A percentile compares a stretch with the other conserved stretches of the same genome.
Evolutionary conservation across 1,140 invertebrate genomes (phyloP).

Genomic region (Heliconius hewitsoni): DNA sequence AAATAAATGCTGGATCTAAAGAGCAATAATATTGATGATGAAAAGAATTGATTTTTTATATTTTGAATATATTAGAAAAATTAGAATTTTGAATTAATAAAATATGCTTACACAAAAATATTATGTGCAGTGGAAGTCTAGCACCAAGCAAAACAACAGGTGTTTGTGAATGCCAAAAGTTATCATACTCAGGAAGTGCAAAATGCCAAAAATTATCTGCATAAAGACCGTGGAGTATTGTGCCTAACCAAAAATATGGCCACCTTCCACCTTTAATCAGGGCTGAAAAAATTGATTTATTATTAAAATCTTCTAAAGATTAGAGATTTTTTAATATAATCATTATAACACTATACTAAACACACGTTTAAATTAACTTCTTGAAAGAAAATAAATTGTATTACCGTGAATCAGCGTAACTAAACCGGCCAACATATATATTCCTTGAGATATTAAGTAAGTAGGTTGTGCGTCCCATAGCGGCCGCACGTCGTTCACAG

Average conservation of each 20-base stretch:
- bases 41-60: neutral
- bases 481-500: constrained; percentile 70
- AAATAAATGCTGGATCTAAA: constrained; percentile 90
- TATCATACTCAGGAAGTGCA: constrained; percentile 81
- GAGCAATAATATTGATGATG: constrained; percentile 32
- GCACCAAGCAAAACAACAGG: constrained; percentile 86
- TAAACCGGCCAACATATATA: constrained; percentile 81
- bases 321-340: neutral
- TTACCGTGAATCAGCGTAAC: constrained; percentile 83
- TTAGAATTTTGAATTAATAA: neutral
- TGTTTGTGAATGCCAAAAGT: constrained; percentile 91
- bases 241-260: constrained; percentile 86
- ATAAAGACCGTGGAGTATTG: constrained; percentile 86
- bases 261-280: constrained; percentile 85
- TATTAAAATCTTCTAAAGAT: neutral
- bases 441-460: constrained; percentile 82
- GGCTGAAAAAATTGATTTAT: constrained; percentile 72
- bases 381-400: neutral
- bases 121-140: constrained; percentile 86
- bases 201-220: constrained; percentile 91
- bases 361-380: neutral
- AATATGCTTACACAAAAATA: constrained; percentile 85
- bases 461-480: constrained; percentile 83
- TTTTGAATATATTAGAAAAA: neutral
- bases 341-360: no score